These are phyloP conservation scores for Phortica variegata DNA, from an alignment of 1,140 invertebrate genomes.

Conservation along the genomic window DNA sequence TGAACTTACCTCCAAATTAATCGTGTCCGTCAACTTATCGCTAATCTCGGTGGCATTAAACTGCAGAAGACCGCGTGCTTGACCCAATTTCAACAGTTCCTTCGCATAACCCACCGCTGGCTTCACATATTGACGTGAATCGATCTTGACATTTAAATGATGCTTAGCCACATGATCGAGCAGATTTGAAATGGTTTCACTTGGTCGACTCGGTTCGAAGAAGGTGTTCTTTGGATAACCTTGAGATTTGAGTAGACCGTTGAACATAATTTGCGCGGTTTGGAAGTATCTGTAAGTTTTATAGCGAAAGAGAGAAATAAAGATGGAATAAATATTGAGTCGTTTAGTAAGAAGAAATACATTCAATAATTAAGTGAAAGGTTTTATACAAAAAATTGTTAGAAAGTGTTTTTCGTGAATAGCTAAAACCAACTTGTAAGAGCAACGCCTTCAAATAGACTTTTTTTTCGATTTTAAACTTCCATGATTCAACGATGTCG, in stretches of 20 bases:
- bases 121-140: slow-evolving; percentile 71
- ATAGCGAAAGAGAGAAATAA: slow-evolving; percentile 26
- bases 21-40: slow-evolving; percentile 72
- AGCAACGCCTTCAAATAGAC: too few species aligned
- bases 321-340: slow-evolving; percentile 24
- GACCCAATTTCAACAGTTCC: slow-evolving; percentile 68
- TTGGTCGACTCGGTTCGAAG: slow-evolving; percentile 69
- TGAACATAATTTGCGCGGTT: slow-evolving; percentile 70
- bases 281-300: slow-evolving; percentile 65
- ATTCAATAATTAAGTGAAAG: slow-evolving; percentile 35
- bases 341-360: slow-evolving; percentile 14
- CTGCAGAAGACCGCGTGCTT: slow-evolving; percentile 65
- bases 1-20: slow-evolving; percentile 67
- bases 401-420: too few species aligned
- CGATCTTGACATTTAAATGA: slow-evolving; percentile 70
- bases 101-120: slow-evolving; percentile 71
- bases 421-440: too few species aligned
- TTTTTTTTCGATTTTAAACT: too few species aligned
- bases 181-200: slow-evolving; percentile 67
- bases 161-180: slow-evolving; percentile 68
- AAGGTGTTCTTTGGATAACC: slow-evolving; percentile 71
- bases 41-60: slow-evolving; percentile 67
- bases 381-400: too few species aligned
- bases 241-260: slow-evolving; percentile 73
- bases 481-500: too few species aligned